Percentiles rank a stretch among this genome's conserved stretches.
Evolutionary conservation across 1,140 invertebrate species (phyloP).

Genomic region (Diachasma alloeum): DNA sequence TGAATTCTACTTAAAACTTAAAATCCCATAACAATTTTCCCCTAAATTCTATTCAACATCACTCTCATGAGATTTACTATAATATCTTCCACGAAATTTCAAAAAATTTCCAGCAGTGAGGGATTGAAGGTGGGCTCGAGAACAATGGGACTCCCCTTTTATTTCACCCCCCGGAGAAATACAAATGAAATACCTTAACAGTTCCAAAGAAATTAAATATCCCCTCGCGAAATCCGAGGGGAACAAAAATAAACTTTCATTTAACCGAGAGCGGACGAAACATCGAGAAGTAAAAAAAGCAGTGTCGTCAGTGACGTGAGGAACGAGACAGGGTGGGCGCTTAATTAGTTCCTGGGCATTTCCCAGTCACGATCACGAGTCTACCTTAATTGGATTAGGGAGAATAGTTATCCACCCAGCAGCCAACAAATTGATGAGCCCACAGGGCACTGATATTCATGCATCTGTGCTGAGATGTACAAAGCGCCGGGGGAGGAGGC

Average conservation of each 20-base stretch:
- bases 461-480: background rate
- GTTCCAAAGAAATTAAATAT: background rate
- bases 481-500: background rate
- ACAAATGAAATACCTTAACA: no score
- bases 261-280: background rate
- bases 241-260: background rate
- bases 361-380: background rate
- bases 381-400: slow-evolving; percentile 21
- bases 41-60: no score
- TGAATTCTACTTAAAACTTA: no score
- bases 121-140: no score
- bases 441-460: slow-evolving; percentile 8
- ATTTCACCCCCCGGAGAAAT: no score
- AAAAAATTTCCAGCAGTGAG: no score
- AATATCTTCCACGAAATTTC: no score
- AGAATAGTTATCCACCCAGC: background rate
- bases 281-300: background rate
- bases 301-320: background rate
- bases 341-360: slow-evolving; percentile 9
- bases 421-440: slow-evolving; percentile 29
- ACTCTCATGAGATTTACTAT: no score
- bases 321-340: background rate
- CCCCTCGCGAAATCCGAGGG: background rate
- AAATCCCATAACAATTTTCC: no score
- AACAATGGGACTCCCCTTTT: no score